Evolutionary conservation across 2,113 vertebrate species (phyloP), one percentile per base, ranked within the genome.

Genomic region (Spea bombifrons): DNA sequence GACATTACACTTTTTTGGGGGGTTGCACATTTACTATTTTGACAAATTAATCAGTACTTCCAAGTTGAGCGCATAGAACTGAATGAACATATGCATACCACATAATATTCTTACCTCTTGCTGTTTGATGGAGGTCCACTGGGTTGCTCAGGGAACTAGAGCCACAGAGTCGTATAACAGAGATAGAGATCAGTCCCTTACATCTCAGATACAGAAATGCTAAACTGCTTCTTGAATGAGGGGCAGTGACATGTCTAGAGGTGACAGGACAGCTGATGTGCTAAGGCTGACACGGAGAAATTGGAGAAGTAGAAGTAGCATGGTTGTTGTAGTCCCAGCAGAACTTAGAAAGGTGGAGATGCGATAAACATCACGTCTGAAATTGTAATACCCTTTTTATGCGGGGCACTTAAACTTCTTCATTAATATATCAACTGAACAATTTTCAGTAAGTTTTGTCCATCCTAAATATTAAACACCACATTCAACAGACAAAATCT

Each of bases 281-380:
- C 83, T 75, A 84, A 73, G 86, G 92, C 92, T 92, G 92, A 93
- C 92, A 86, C 84, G 6, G 88, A 86, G 92, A 91, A 92, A 92
- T 92, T 81, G 86, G 92, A 93, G 85, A 86, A 44, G 49, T 72
- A 78, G 71, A 15, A 66, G 50, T 73, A 67, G 53, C 65, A 59
- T 67, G 71, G 71, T n/a, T 59, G 64, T 15, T 43, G 61, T 59
- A 49, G 77, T 49, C 63, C 77, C n/a, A 57, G 15, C 50, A 67
- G 16, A 63, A 68, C 57, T 59, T 30, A 47, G 15, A 48, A 12
- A 47, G 44, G 53, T 67, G 71, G 52, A 49, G 45, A 64, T 64
- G 8, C 30, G 9, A 64, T 3, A 4, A 17, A 64, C 30, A 17
- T 16, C 30, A 30, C 30, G 1, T 30, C 30, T 30, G 30, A 30